Percentiles rank a stretch among this genome's conserved stretches.
Evolutionary conservation across 2,113 vertebrate genomes (phyloP).

Genomic region (Cyphomyrus plagiostoma): DNA sequence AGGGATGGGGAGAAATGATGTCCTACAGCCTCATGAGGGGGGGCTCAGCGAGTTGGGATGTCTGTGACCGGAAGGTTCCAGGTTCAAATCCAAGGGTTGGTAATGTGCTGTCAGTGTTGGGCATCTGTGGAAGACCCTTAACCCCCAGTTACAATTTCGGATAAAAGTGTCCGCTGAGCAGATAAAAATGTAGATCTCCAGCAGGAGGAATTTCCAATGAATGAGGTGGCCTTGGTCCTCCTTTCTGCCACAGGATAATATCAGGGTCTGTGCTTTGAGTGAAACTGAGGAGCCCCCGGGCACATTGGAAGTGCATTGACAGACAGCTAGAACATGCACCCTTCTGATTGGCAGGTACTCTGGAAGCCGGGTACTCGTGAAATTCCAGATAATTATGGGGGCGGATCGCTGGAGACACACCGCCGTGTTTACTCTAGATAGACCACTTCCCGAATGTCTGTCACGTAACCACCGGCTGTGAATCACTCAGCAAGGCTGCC

Average conservation of each 20-base stretch:
- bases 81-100: not conserved
- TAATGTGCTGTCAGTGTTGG: not conserved
- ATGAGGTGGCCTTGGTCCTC: not conserved
- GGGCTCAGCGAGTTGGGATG: not conserved
- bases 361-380: not conserved
- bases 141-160: not conserved
- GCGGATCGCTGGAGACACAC: not conserved
- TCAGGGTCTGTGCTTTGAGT: not conserved
- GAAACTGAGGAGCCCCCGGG: not conserved
- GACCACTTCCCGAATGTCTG: not conserved
- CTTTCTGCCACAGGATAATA: not conserved
- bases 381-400: slow-evolving; percentile 19
- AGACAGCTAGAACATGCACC: not conserved
- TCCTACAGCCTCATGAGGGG: not conserved
- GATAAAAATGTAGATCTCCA: not conserved
- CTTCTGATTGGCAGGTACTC: not conserved
- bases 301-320: not conserved
- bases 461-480: not conserved
- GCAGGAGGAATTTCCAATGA: not conserved
- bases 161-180: not conserved
- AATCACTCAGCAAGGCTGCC: not conserved
- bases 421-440: not conserved
- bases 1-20: not conserved
- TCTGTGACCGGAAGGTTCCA: not conserved
- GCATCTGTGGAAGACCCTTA: not conserved